Conservation (phyloP, 2,888 invertebrate species). For the Troides oblongomaculatus region DNA sequence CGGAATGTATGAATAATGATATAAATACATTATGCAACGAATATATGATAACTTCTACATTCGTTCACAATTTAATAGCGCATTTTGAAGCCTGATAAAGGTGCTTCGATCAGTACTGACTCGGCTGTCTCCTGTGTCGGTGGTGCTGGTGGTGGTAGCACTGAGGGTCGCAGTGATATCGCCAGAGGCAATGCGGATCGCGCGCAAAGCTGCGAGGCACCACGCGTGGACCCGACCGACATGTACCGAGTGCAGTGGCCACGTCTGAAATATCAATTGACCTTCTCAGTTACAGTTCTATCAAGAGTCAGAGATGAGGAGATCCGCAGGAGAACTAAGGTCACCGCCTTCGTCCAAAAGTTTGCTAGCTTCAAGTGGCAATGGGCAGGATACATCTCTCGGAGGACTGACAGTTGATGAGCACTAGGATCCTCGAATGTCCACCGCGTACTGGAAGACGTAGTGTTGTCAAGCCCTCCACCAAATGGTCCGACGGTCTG, state of each 20-base stretch:
- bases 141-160: slow-evolving; percentile 51
- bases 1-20: neutral
- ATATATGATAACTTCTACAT: neutral
- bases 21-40: neutral
- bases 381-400: too few species aligned
- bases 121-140: slow-evolving; percentile 59
- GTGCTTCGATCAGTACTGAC: slow-evolving; percentile 60
- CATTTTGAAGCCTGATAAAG: slow-evolving; percentile 53
- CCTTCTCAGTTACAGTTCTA: neutral
- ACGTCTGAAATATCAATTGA: slow-evolving; percentile 77
- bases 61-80: slow-evolving; percentile 44
- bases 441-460: too few species aligned
- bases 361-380: too few species aligned
- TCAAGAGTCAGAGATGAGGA: too few species aligned
- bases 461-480: too few species aligned
- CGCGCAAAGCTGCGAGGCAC: slow-evolving; percentile 85
- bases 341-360: too few species aligned
- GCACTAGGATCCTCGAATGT: too few species aligned
- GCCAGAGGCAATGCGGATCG: slow-evolving; percentile 87
- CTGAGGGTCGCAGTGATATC: slow-evolving; percentile 86
- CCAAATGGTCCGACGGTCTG: too few species aligned
- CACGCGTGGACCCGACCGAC: slow-evolving; percentile 84
- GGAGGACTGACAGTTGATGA: too few species aligned
- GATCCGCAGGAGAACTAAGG: too few species aligned
- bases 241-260: slow-evolving; percentile 85